A percentile compares a stretch with the other conserved stretches of the same genome.
Conservation (phyloP, 92 coral and sea anemone genomes). For the Parazoanthus atlanticus region DNA sequence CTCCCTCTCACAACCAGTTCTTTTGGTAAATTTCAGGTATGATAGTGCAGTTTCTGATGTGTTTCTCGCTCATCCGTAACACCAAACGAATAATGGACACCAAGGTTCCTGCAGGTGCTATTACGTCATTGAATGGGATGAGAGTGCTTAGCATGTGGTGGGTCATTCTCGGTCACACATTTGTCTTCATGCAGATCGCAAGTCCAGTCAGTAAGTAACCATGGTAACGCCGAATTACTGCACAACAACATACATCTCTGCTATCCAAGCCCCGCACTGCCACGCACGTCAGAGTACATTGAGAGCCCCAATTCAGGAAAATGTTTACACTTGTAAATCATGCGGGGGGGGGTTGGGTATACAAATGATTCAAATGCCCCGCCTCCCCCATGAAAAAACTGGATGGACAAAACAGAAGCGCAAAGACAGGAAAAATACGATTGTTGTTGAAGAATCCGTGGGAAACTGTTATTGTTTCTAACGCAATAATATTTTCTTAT, state of each 20-base stretch:
- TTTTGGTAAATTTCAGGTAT: conserved; percentile 46
- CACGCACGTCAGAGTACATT: too few relatives aligned
- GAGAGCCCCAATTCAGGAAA: too few relatives aligned
- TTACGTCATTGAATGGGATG: conserved; percentile 86
- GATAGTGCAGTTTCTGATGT: conserved; percentile 62
- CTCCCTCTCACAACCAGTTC: too few relatives aligned
- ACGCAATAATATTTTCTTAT: too few relatives aligned
- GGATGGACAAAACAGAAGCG: not conserved
- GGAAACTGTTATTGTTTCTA: too few relatives aligned
- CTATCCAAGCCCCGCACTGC: too few relatives aligned
- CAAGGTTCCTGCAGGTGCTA: conserved; percentile 72
- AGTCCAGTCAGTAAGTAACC: conserved; percentile 33
- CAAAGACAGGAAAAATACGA: not conserved
- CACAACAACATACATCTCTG: not conserved
- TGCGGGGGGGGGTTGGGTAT: too few relatives aligned
- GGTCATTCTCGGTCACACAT: conserved; percentile 84
- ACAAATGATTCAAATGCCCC: too few relatives aligned
- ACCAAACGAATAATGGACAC: conserved; percentile 74
- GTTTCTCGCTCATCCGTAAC: conserved; percentile 69
- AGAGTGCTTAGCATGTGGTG: conserved; percentile 91
- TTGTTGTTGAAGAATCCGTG: too few relatives aligned
- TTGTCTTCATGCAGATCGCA: conserved; percentile 37
- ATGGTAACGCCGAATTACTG: not conserved
- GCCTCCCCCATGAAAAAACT: too few relatives aligned
- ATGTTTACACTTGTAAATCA: too few relatives aligned